Base-by-base conservation (phyloP, 2,113 vertebrate species). In the Micronycteris hirsuta region DNA sequence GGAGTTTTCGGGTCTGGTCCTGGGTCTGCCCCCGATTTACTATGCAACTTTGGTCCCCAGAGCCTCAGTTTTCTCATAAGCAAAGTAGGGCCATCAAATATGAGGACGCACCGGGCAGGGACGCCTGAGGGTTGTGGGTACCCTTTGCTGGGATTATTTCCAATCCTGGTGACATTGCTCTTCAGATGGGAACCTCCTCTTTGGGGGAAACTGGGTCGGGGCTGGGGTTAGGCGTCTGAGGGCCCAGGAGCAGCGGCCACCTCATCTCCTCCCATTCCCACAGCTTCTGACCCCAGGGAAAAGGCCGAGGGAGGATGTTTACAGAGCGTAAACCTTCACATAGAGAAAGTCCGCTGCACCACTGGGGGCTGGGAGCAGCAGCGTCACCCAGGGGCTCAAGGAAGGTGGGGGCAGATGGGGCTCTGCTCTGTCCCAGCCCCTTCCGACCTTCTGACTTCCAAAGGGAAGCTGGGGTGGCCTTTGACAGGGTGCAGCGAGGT, bases 261-360 rank as follows among this genome's bases (percentile, higher is more conserved):
- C 85, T 96, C 93, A 71, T 89, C 65, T 80, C 84, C 65, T 90
- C 92, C 70, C 93, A 97, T 97, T 97, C 97, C 97, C 97, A 97
- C 90, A 97, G 96, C 89, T 97, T 97, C 95, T 96, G 97, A 97
- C 97, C 93, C 96, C 80, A 89, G 97, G 93, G 96, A 96, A 89
- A 41, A 86, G 89, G 92, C 93, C 71, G 93, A 84, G 16, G 7
- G 95, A 97, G 96, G 97, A 97, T 97, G 97, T 98, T 98, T 97
- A 97, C 97, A 98, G 92, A 97, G 76, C 9, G 0, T 81, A 96
- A 96, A 97, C 95, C 97, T 95, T 96, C 93, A 95, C 97, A 93
- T 47, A 95, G 96, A 95, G 83, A 91, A 86, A 92, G 89, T 73
- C 24, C 41, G 10, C 47, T 45, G 80, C 74, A 86, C n/a, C 36